Evolutionary conservation across 2,797 vertebrate genomes (phyloP).

Genomic region (Petrocephalus schoutedeni): DNA sequence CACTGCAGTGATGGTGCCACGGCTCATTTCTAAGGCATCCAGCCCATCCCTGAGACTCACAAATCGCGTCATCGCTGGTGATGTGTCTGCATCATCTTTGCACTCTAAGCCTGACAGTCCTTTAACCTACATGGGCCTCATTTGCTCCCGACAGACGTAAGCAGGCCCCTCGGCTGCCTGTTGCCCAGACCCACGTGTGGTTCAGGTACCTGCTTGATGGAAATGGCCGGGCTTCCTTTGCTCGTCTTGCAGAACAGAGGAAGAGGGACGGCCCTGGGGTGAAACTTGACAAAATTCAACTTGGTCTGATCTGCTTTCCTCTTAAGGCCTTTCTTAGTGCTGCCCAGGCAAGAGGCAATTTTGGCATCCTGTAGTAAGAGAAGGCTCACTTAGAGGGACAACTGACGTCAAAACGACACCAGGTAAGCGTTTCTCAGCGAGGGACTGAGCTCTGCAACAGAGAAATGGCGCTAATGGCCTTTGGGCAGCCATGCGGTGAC

Average conservation of each 20-base stretch:
- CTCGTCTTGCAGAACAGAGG: conserved; percentile 71
- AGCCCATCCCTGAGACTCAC: not conserved
- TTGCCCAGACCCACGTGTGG: not conserved
- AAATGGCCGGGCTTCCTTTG: conserved; percentile 33
- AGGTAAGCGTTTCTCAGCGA: not conserved
- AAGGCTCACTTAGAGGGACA: not conserved
- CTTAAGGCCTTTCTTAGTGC: conserved; percentile 39
- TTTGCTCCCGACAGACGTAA: not conserved
- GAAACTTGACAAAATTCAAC: conserved; percentile 55
- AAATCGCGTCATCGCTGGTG: not conserved
- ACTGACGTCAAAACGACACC: not conserved
- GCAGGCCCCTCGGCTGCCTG: not conserved
- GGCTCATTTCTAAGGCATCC: not conserved
- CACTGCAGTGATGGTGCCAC: not conserved
- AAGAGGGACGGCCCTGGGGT: conserved; percentile 55
- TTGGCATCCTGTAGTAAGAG: conserved; percentile 42
- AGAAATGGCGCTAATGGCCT: not conserved
- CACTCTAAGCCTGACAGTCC: not conserved
- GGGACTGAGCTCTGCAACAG: too few species aligned
- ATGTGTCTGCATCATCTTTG: not conserved
- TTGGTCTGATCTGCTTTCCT: conserved; percentile 46
- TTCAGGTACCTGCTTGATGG: conserved; percentile 48
- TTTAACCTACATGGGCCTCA: not conserved
- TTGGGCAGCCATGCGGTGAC: conserved; percentile 21
- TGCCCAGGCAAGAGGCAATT: not conserved